Evolutionary conservation across 1,140 invertebrate genomes (phyloP).

Genomic region (Bombus superbus): DNA sequence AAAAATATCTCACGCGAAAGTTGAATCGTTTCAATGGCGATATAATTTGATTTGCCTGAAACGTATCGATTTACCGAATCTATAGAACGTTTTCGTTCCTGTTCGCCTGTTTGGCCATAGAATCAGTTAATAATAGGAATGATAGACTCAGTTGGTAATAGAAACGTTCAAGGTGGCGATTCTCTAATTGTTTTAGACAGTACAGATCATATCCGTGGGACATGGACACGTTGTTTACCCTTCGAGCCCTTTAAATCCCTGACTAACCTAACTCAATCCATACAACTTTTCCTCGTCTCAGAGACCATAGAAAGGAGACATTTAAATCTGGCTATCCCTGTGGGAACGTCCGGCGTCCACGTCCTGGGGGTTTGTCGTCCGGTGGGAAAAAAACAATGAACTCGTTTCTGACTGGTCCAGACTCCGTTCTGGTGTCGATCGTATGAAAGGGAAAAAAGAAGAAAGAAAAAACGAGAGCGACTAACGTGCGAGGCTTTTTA

Average conservation of each 20-base stretch:
- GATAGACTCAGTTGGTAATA: not conserved
- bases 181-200: not conserved
- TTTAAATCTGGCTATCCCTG: slow-evolving; percentile 72
- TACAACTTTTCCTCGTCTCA: not conserved
- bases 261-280: slow-evolving; percentile 63
- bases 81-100: too few relatives aligned
- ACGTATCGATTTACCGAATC: too few relatives aligned
- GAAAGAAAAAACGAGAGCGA: slow-evolving; percentile 15
- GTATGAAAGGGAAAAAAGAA: not conserved
- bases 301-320: slow-evolving; percentile 62
- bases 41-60: too few relatives aligned
- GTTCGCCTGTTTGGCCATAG: too few relatives aligned
- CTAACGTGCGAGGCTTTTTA: not conserved
- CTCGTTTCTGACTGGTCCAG: slow-evolving; percentile 60
- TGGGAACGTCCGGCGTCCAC: slow-evolving; percentile 72
- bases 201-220: slow-evolving; percentile 3
- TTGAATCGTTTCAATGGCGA: too few relatives aligned
- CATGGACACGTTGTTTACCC: slow-evolving; percentile 11
- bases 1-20: too few relatives aligned
- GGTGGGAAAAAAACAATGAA: slow-evolving; percentile 59
- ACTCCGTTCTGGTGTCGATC: slow-evolving; percentile 39
- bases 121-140: too few relatives aligned
- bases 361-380: slow-evolving; percentile 33
- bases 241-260: slow-evolving; percentile 65
- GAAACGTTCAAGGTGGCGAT: not conserved